phyloP scores from a whole-genome alignment of 2,888 invertebrate species.

The Syrista parreyssii region DNA sequence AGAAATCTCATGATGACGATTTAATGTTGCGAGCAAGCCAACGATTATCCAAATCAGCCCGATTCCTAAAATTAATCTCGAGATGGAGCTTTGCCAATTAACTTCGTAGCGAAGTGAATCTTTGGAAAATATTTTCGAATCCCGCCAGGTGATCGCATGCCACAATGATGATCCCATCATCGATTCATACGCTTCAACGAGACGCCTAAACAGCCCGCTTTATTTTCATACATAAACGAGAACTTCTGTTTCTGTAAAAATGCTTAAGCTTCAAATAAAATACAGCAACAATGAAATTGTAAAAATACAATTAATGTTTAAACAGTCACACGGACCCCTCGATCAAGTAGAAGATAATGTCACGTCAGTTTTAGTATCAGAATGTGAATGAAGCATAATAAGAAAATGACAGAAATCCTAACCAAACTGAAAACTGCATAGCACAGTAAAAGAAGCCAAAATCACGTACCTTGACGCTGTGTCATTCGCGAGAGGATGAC shows the following conservation, averaged over 20 bases:
- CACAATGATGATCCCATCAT: neutral
- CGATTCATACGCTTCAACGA: too few species aligned
- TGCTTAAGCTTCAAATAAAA: neutral
- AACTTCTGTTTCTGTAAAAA: neutral
- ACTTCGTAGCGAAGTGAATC: neutral
- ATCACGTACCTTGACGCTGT: constrained; percentile 42
- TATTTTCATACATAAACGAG: neutral
- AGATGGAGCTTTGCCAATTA: constrained; percentile 46
- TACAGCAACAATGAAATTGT: neutral
- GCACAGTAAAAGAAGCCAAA: neutral
- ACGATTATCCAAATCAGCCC: constrained; percentile 35
- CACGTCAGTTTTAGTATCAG: neutral
- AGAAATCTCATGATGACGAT: neutral
- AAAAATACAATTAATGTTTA: neutral
- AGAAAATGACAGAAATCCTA: neutral
- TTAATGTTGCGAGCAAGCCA: neutral
- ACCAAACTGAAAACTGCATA: neutral
- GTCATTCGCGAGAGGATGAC: constrained; percentile 41
- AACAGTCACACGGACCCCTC: neutral
- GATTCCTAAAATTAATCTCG: constrained; percentile 44
- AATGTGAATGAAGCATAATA: neutral
- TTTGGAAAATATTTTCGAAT: constrained; percentile 38
- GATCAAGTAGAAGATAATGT: too few species aligned
- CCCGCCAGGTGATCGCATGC: neutral
- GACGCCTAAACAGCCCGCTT: neutral